phyloP scores from a whole-genome alignment of 2,888 invertebrate genomes.

The Torymus aiolomorphi region DNA sequence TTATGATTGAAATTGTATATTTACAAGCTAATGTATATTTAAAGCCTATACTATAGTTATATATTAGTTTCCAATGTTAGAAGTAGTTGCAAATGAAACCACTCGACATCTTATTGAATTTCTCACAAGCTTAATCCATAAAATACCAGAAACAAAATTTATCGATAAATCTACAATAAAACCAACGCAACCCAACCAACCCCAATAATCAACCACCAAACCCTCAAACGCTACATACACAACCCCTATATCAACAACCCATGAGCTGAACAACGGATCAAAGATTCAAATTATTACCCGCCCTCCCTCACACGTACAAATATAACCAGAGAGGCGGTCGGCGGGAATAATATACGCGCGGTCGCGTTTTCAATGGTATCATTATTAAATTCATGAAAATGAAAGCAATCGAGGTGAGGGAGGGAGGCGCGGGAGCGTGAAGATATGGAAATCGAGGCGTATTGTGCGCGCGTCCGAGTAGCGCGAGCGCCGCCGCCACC shows the following conservation, averaged over 20 bases:
- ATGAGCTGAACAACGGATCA: conserved; percentile 24
- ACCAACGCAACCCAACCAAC: no score
- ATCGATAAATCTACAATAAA: no score
- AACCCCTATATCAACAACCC: not conserved
- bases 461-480: conserved; percentile 38
- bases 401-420: conserved; percentile 26
- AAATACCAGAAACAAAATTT: no score
- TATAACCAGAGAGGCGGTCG: not conserved
- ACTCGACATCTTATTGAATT: no score
- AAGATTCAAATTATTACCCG: conserved; percentile 30
- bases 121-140: no score
- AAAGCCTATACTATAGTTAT: no score
- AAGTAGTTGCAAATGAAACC: no score
- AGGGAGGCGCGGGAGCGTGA: conserved; percentile 20
- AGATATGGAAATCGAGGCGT: conserved; percentile 54
- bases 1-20: no score
- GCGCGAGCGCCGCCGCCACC: conserved; percentile 55
- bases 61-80: no score
- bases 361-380: conserved; percentile 35
- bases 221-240: no score
- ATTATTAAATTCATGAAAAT: conserved; percentile 55
- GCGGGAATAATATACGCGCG: conserved; percentile 18
- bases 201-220: no score
- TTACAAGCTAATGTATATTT: no score
- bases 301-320: not conserved